Evolutionary conservation across 2,888 invertebrate genomes (phyloP).

Genomic region (Isotomurus palustris): DNA sequence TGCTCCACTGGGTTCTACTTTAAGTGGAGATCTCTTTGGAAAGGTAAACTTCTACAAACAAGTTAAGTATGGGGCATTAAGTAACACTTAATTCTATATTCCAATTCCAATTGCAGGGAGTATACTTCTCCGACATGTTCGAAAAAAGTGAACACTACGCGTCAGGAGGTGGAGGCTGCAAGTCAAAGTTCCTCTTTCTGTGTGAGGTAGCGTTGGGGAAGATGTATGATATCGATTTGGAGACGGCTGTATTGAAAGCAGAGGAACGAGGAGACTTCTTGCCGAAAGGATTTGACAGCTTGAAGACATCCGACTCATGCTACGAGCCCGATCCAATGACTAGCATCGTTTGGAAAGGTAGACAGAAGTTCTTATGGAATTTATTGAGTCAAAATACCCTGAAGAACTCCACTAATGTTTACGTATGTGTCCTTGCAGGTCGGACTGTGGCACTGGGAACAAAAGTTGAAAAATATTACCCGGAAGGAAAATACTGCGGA

Average conservation of each 20-base stretch:
- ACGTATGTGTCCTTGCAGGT: slow-evolving; percentile 22
- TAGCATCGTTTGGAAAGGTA: slow-evolving; percentile 41
- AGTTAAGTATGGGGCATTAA: too few relatives aligned
- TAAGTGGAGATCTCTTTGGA: slow-evolving; percentile 49
- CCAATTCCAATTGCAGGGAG: slow-evolving; percentile 46
- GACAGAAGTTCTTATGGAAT: neutral
- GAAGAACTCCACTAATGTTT: too few relatives aligned
- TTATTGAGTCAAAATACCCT: neutral
- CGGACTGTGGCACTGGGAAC: slow-evolving; percentile 36
- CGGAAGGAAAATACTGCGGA: slow-evolving; percentile 10
- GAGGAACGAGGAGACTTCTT: neutral
- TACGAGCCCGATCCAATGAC: slow-evolving; percentile 36
- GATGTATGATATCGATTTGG: slow-evolving; percentile 22
- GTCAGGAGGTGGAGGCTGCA: slow-evolving; percentile 45
- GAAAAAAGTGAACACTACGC: slow-evolving; percentile 52
- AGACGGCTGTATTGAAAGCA: slow-evolving; percentile 5
- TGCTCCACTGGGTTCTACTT: slow-evolving; percentile 51
- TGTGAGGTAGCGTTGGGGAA: slow-evolving; percentile 52
- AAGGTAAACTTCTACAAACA: slow-evolving; percentile 47
- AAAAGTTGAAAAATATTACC: slow-evolving; percentile 5
- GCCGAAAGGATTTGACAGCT: slow-evolving; percentile 28
- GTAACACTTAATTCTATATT: too few relatives aligned
- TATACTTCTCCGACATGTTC: slow-evolving; percentile 55
- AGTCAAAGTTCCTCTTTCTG: slow-evolving; percentile 52
- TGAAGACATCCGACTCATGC: slow-evolving; percentile 35